Percentiles rank a stretch among this genome's conserved stretches.
Conservation (phyloP, 1,140 invertebrate genomes). For the Philopotamus ludificatus region DNA sequence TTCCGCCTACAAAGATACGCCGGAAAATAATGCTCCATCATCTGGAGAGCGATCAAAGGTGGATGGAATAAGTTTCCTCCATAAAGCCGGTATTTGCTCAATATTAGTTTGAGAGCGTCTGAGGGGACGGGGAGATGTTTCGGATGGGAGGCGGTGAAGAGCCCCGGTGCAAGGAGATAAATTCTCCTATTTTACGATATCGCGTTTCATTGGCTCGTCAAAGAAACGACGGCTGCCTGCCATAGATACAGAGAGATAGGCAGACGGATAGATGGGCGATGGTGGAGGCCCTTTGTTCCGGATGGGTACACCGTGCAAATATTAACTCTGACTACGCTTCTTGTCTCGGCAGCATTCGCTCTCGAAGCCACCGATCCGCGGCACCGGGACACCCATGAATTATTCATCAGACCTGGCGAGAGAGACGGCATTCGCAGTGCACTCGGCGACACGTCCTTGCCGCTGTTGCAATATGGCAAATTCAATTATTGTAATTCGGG, state of each 20-base stretch:
- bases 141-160: no score
- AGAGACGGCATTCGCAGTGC: neutral
- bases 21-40: neutral
- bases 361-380: neutral
- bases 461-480: slow-evolving; percentile 1
- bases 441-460: neutral
- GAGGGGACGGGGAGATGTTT: neutral
- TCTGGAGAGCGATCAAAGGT: neutral
- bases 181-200: slow-evolving; percentile 28
- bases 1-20: no score
- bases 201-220: slow-evolving; percentile 29
- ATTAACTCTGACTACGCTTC: slow-evolving; percentile 15
- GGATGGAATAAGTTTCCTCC: neutral
- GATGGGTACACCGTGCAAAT: slow-evolving; percentile 10
- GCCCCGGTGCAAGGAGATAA: slow-evolving; percentile 10
- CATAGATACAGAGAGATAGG: slow-evolving; percentile 20
- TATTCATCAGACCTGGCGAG: slow-evolving; percentile 3
- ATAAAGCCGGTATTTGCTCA: slow-evolving; percentile 7
- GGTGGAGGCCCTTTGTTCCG: slow-evolving; percentile 15
- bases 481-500: neutral
- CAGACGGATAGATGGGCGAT: slow-evolving; percentile 3
- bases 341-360: neutral
- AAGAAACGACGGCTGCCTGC: slow-evolving; percentile 17
- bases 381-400: slow-evolving; percentile 1
- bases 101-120: neutral